Evolutionary conservation across 1,140 invertebrate species (phyloP), one percentile per base, ranked within the genome.

Genomic region (Aphidius ervi): DNA sequence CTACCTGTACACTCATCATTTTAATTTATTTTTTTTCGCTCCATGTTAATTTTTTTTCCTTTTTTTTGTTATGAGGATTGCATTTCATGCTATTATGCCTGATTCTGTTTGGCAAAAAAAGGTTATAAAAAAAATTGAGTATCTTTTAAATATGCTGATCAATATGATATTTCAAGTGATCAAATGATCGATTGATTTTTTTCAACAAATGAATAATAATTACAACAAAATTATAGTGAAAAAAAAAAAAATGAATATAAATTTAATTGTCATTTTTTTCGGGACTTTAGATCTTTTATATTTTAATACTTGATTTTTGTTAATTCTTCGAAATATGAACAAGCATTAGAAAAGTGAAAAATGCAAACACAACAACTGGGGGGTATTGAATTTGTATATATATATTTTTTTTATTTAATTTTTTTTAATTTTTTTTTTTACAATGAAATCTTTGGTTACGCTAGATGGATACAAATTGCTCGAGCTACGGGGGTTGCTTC

Each of bases 41-140:
- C 61, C 58, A 49, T 62, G 47, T 46, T 58, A 16, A 20, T 56
- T 40, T 45, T 56, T 9, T 50, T 4, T n/a, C n/a, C n/a, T n/a
- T 5, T 31, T 45, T 59, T 45, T 6, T 45, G 73, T 66, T 71
- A 63, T 65, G 56, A 46, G 66, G 70, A 75, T 72, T 74, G 68
- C 68, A 61, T 71, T 73, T 71, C 70, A 66, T 68, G 64, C 67
- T 69, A 71, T 72, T 73, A 74, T 70, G 67, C 61, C 57, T 61
- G 58, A 58, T 49, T 41, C 16, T 56, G 20, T 53, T 42, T 56
- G 45, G 58, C 45, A 48, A 56, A 56, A 56, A 43, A 55, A 16
- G 52, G 40, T n/a, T n/a, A 37, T 10, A 52, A 54, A 46, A 46
- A 41, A 56, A 37, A 61, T 53, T 16, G 16, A 16, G 16, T 16